phyloP scores from a whole-genome alignment of 2,888 invertebrate species.

The Baccha elongata region DNA sequence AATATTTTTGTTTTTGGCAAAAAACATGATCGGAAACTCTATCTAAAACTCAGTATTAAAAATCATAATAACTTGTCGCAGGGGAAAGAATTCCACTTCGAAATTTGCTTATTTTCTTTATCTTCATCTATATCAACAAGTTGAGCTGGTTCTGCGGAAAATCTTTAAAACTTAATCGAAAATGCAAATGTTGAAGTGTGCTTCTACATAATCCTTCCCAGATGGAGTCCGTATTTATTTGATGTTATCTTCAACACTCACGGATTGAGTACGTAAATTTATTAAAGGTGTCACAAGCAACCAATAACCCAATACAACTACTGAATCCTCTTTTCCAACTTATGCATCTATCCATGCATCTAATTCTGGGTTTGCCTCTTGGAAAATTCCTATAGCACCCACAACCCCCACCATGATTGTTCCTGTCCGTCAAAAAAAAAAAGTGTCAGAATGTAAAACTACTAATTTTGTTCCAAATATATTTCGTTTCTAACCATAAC shows the following conservation, averaged over 20 bases:
- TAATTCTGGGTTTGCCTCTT: not conserved
- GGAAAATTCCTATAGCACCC: not conserved
- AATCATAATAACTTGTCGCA: too few species aligned
- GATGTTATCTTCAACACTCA: constrained; percentile 68
- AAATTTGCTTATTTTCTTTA: too few species aligned
- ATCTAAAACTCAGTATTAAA: too few species aligned
- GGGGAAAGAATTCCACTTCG: too few species aligned
- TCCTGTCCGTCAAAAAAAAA: not conserved
- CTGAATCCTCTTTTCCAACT: constrained; percentile 57
- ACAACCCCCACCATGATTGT: not conserved
- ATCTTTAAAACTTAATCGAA: too few species aligned
- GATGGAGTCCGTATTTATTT: constrained; percentile 14
- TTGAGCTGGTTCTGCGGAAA: too few species aligned
- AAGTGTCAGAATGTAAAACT: constrained; percentile 56
- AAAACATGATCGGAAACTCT: too few species aligned
- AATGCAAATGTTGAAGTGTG: constrained; percentile 58
- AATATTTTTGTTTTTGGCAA: too few species aligned
- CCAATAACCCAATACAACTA: constrained; percentile 65
- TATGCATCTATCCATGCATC: constrained; percentile 8
- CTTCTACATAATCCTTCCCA: not conserved
- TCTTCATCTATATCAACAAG: not conserved
- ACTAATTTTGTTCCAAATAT: constrained; percentile 48
- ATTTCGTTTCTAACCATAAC: constrained; percentile 30
- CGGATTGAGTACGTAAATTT: constrained; percentile 68
- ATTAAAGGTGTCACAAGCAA: constrained; percentile 70